Conservation (phyloP, 2,888 invertebrate species). For the Mechanitis messenoides region DNA sequence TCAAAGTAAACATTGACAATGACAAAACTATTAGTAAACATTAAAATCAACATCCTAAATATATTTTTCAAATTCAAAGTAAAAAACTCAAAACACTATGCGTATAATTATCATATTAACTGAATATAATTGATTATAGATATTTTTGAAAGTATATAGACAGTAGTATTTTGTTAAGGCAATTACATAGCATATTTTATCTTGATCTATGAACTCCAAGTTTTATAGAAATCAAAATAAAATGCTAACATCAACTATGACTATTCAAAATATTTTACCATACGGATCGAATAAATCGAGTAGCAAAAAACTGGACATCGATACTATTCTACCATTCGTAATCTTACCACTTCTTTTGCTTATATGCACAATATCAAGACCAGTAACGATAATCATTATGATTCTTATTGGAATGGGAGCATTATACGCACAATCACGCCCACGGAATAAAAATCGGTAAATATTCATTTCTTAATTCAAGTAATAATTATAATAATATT, state of each 20-base stretch:
- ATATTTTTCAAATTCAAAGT: no score
- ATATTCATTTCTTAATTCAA: background rate
- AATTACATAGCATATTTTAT: no score
- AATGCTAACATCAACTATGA: constrained; percentile 47
- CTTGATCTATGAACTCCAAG: no score
- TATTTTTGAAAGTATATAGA: no score
- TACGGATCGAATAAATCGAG: constrained; percentile 43
- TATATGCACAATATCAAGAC: constrained; percentile 54
- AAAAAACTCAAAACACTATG: no score
- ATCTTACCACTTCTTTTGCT: constrained; percentile 58
- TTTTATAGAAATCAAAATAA: constrained; percentile 12
- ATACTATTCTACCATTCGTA: constrained; percentile 59
- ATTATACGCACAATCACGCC: constrained; percentile 61
- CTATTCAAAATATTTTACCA: constrained; percentile 55
- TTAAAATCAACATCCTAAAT: no score
- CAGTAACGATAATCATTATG: constrained; percentile 57
- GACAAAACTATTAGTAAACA: no score
- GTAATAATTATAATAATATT: no score
- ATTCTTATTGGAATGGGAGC: constrained; percentile 63
- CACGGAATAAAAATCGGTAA: constrained; percentile 67
- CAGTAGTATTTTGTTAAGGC: no score
- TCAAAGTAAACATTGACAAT: no score
- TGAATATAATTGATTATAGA: no score
- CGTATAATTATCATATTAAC: no score
- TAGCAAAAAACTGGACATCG: constrained; percentile 56